Conservation (phyloP, 2,888 invertebrate genomes). For the Stramonita haemastoma region DNA sequence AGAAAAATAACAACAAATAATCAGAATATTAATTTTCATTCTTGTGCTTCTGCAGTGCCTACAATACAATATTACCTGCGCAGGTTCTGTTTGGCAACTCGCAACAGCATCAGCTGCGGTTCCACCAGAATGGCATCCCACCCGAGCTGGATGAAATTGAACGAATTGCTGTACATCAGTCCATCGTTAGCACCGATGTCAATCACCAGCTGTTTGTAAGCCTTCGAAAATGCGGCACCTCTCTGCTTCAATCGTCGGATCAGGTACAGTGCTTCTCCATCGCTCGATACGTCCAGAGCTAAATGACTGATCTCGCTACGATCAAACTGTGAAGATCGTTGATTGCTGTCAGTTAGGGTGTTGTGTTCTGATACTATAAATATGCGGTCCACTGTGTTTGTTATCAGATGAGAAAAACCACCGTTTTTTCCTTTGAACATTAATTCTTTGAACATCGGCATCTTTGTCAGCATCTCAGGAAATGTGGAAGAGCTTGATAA, state of each 20-base stretch:
- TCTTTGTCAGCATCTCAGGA: slow-evolving; percentile 53
- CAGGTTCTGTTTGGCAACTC: slow-evolving; percentile 58
- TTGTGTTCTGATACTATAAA: slow-evolving; percentile 53
- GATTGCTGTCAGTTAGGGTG: not conserved
- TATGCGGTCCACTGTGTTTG: slow-evolving; percentile 62
- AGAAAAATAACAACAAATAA: no score
- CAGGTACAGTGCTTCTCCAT: slow-evolving; percentile 63
- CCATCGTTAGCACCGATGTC: slow-evolving; percentile 73
- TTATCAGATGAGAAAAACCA: slow-evolving; percentile 56
- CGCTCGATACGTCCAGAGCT: slow-evolving; percentile 66
- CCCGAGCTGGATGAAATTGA: slow-evolving; percentile 69
- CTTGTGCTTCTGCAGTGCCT: no score
- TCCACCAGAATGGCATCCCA: slow-evolving; percentile 72
- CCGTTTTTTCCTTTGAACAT: slow-evolving; percentile 60
- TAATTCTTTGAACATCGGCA: slow-evolving; percentile 46
- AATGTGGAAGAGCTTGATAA: slow-evolving; percentile 33
- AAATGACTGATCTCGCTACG: slow-evolving; percentile 46
- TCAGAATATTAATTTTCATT: no score
- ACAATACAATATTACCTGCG: slow-evolving; percentile 51
- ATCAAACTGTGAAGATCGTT: not conserved
- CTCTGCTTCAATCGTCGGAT: slow-evolving; percentile 57
- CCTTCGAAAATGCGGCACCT: slow-evolving; percentile 46
- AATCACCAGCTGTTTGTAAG: slow-evolving; percentile 55
- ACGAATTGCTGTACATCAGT: slow-evolving; percentile 68
- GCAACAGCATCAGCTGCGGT: slow-evolving; percentile 59